phyloP scores from a whole-genome alignment of 2,888 invertebrate species.

The Dryobota labecula region DNA sequence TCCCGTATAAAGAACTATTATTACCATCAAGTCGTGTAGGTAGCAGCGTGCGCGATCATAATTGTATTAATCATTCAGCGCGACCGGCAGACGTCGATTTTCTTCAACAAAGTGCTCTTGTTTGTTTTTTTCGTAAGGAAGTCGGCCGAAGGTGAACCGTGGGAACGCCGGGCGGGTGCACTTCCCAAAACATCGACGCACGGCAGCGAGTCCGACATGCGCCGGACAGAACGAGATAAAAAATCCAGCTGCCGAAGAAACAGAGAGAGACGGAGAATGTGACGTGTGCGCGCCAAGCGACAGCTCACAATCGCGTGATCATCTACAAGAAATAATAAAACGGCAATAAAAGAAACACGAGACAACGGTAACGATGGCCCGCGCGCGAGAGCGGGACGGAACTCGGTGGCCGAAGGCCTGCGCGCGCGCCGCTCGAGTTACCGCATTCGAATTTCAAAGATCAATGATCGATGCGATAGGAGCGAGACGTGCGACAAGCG shows the following conservation, averaged over 20 bases:
- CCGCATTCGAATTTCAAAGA: conserved; percentile 89
- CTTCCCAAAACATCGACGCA: conserved; percentile 91
- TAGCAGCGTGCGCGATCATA: conserved; percentile 88
- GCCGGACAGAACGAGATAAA: conserved; percentile 80
- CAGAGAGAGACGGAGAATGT: conserved; percentile 76
- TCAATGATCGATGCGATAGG: conserved; percentile 90
- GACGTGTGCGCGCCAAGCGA: conserved; percentile 90
- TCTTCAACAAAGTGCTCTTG: conserved; percentile 90
- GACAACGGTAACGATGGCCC: conserved; percentile 83
- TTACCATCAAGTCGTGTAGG: conserved; percentile 83
- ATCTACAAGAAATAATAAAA: conserved; percentile 91
- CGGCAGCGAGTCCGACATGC: conserved; percentile 89
- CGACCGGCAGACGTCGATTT: conserved; percentile 90
- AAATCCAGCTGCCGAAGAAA: conserved; percentile 55
- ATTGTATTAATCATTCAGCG: conserved; percentile 90
- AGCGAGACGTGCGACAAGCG: conserved; percentile 82
- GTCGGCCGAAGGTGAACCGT: conserved; percentile 90
- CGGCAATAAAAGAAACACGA: conserved; percentile 90
- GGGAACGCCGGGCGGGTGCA: conserved; percentile 91
- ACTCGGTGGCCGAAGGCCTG: conserved; percentile 80
- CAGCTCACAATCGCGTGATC: conserved; percentile 91
- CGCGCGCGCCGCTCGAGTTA: conserved; percentile 89
- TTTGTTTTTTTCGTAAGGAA: conserved; percentile 91
- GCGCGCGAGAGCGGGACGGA: conserved; percentile 84
- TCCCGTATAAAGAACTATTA: conserved; percentile 88